Evolutionary conservation across 1,140 invertebrate genomes (phyloP).

Genomic region (Panulirus ornatus): DNA sequence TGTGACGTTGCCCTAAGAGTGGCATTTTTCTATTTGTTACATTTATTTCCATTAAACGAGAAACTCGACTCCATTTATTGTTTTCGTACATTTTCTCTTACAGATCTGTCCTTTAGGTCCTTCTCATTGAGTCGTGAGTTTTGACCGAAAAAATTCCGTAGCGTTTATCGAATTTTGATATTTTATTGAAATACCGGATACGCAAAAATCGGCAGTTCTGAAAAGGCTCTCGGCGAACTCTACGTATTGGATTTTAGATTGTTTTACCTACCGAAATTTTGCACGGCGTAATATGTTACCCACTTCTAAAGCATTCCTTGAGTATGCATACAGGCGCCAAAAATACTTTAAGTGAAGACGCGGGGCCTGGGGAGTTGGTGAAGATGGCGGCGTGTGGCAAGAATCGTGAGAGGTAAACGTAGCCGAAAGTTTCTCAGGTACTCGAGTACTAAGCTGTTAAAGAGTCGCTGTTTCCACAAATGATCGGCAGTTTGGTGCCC

Average conservation of each 20-base stretch:
- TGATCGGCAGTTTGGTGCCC: constrained; percentile 47
- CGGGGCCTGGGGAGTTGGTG: neutral
- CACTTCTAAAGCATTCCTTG: neutral
- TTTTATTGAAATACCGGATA: neutral
- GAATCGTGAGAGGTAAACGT: constrained; percentile 32
- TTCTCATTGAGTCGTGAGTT: neutral
- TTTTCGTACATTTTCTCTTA: neutral
- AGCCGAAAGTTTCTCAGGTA: constrained; percentile 57
- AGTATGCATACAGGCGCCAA: neutral
- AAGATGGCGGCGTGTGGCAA: constrained; percentile 48
- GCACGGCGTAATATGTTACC: neutral
- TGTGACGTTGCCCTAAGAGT: constrained; percentile 38
- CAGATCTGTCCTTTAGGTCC: neutral
- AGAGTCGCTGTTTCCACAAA: constrained; percentile 53
- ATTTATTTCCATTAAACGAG: constrained; percentile 26
- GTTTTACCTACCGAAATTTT: neutral
- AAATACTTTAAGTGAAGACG: neutral
- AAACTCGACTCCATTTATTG: neutral
- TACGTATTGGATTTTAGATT: neutral
- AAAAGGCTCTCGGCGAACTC: neutral
- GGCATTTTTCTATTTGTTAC: constrained; percentile 63
- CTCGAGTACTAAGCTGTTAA: constrained; percentile 64
- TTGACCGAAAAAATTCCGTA: neutral
- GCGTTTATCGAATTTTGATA: neutral
- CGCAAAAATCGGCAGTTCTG: constrained; percentile 44